Base-by-base conservation (phyloP, 2,113 vertebrate species). In the Rhinolophus ferrumequinum region DNA sequence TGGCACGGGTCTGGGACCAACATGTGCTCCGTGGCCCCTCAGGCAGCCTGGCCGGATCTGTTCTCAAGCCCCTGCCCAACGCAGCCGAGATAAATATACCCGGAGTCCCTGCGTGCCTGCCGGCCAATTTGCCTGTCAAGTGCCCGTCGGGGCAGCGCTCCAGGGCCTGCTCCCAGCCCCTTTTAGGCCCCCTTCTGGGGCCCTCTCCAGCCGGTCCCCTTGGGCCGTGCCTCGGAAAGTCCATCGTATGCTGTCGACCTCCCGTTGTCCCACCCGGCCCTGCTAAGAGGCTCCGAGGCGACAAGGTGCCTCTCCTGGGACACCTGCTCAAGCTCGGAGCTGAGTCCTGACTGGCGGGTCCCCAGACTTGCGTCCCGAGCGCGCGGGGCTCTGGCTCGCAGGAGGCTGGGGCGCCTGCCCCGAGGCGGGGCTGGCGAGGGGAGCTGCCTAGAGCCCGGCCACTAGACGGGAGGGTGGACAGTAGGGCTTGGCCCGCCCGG, bases 61-160 rank as follows among this genome's bases (percentile, higher is more conserved):
- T 77, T 93, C 82, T 88, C 91, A 64, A 82, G 41, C 90, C 97
- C 76, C 87, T 88, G 93, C 82, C 94, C 92, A 86, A 5, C 4
- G 73, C 93, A 56, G 60, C 92, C 35, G 69, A 82, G 95, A 95
- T 95, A 97, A 97, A 97, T 96, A 95, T 87, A 96, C 96, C 75
- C 96, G 21, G 90, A 93, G 83, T 83, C 82, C 88, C 64, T 11
- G 93, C 56, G 62, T 94, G 96, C 90, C 86, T 88, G 64, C 67
- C 77, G 54, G 41, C 60, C 3, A 56, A 56, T 58, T 64, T 44
- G 90, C 75, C 94, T 66, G 92, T 77, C 92, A 88, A 93, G 92
- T 62, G 87, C 69, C 96, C 81, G 88, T 96, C 90, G 88, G 96
- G 92, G 90, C 92, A 73, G 79, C 52, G 85, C 81, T 88, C 95